Evolutionary conservation across 2,797 vertebrate species (phyloP), one percentile per base, ranked within the genome.

Genomic region (Cirrhinus molitorella): DNA sequence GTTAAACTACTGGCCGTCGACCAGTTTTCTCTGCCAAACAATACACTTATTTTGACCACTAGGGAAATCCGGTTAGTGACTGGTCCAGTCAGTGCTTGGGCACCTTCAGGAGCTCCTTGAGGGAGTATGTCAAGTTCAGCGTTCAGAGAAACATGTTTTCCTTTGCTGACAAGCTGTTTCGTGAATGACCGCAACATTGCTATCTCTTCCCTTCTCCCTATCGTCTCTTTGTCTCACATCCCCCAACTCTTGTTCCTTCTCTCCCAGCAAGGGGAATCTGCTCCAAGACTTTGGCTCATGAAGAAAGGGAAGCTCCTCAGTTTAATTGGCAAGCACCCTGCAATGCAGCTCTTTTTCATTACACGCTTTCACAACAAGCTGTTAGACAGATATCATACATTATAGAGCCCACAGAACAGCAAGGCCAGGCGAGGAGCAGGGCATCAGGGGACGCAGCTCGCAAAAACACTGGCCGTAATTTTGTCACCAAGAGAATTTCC

Each of bases 271-370:
- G 59, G 87, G 82, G 81, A 79, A 72, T 80, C 78, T 40, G 61
- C 88, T 88, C 84, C 83, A 79, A 87, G 82, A 83, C 79, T 90
- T 90, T 90, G 89, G 89, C 87, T 87, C 85, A 90, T 88, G 89
- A 90, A 90, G 87, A 91, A 91, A 90, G 73, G 71, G 45, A 82
- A 70, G 55, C 23, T 84, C 87, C 82, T 89, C 79, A 75, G 83
- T 86, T 87, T 70, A 84, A 89, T 70, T 79, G 70, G 51, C 34
- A 67, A 67, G 71, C 57, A 75, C 65, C 71, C 59, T 61, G 17
- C 82, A 83, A 88, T 81, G 70, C 47, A 66, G 68, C 25, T 85
- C 55, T 85, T 85, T 45, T 86, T 67, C 37, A 80, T 77, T 82
- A 81, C 81, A 76, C 77, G 57, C 57, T 57, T 75, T 55, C 14